A percentile compares a stretch with the other conserved stretches of the same genome.
Conservation (phyloP, 2,888 invertebrate genomes). For the Meghimatium bilineatum region DNA sequence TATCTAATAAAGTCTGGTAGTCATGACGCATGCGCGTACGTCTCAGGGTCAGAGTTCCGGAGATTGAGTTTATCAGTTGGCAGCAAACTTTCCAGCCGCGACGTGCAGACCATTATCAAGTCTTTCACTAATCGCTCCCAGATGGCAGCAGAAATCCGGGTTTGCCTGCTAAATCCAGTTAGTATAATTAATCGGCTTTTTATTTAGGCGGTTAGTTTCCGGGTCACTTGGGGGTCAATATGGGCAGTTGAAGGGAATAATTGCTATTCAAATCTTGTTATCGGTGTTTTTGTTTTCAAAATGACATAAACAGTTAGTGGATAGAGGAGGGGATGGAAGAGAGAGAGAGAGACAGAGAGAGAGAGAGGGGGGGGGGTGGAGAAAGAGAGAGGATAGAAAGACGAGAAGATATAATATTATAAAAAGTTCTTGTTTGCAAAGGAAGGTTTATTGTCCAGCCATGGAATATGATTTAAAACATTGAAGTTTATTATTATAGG, state of each 20-base stretch:
- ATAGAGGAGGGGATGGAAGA: neutral
- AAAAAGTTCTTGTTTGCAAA: no score
- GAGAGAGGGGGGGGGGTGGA: neutral
- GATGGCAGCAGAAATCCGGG: neutral
- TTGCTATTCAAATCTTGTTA: neutral
- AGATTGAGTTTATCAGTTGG: neutral
- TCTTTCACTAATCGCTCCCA: neutral
- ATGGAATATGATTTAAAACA: no score
- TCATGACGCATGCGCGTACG: no score
- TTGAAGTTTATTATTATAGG: no score
- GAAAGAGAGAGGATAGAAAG: no score
- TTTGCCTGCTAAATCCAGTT: neutral
- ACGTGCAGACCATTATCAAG: neutral
- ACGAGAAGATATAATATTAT: no score
- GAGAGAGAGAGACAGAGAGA: conserved; percentile 18
- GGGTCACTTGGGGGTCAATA: neutral
- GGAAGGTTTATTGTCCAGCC: no score
- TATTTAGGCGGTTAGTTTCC: neutral
- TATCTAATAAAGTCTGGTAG: no score
- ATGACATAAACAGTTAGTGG: no score
- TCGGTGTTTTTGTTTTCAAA: neutral
- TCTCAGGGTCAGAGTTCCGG: neutral
- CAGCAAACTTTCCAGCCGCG: neutral
- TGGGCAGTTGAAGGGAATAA: neutral
- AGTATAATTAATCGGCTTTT: neutral